Evolutionary conservation across 2,888 invertebrate genomes (phyloP).

Genomic region (Eubasilissa splendida): DNA sequence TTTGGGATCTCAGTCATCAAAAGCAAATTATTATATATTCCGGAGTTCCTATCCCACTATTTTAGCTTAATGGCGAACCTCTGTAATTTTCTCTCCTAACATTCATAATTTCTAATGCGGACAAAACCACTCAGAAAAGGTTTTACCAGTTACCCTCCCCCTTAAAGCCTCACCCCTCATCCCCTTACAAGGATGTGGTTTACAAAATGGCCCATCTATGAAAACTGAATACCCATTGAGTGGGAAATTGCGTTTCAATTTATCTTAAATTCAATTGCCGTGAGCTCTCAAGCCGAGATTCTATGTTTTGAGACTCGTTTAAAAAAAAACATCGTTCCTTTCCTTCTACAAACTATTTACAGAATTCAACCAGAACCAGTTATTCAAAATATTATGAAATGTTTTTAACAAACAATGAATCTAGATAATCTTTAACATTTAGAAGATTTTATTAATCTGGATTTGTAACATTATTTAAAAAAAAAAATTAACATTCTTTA

Average conservation of each 20-base stretch:
- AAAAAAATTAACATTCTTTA: too few species aligned
- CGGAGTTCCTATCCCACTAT: neutral
- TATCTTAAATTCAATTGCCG: slow-evolving; percentile 31
- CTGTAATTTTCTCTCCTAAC: slow-evolving; percentile 22
- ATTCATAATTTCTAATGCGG: slow-evolving; percentile 41
- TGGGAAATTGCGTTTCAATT: slow-evolving; percentile 23
- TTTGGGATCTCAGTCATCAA: slow-evolving; percentile 10
- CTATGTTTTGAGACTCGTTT: neutral
- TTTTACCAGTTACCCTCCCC: neutral
- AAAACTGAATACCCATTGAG: slow-evolving; percentile 18
- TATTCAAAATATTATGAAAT: too few species aligned
- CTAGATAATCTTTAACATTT: too few species aligned
- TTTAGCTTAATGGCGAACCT: slow-evolving; percentile 18
- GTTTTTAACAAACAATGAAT: too few species aligned
- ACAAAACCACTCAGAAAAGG: slow-evolving; percentile 36
- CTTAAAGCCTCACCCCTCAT: neutral
- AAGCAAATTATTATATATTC: slow-evolving; percentile 29
- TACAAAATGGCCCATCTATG: slow-evolving; percentile 28
- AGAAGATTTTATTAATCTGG: too few species aligned
- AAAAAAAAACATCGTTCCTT: too few species aligned
- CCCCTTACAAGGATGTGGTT: slow-evolving; percentile 19
- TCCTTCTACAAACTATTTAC: too few species aligned
- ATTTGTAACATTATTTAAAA: too few species aligned
- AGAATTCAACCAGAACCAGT: too few species aligned
- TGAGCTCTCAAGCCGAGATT: slow-evolving; percentile 14